A percentile compares a stretch with the other conserved stretches of the same genome.
phyloP scores from a whole-genome alignment of 1,140 invertebrate species.

The Musca vetustissima region DNA sequence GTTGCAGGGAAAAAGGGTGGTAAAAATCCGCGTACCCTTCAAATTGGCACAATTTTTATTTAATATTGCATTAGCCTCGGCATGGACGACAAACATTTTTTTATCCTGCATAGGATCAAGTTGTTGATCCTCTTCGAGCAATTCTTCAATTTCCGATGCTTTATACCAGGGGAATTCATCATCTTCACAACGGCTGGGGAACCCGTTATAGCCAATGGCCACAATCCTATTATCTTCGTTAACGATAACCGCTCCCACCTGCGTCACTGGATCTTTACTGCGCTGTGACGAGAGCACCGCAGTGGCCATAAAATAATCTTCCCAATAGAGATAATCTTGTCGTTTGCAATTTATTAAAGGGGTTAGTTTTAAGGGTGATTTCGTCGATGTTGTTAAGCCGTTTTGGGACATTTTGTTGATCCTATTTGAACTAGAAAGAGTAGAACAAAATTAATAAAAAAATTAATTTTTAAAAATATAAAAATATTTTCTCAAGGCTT shows the following conservation, averaged over 20 bases:
- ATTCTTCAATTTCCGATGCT: conserved; percentile 39
- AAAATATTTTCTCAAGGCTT: too few species aligned
- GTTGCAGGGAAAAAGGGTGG: conserved; percentile 90
- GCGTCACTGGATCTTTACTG: conserved; percentile 90
- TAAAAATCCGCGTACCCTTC: conserved; percentile 81
- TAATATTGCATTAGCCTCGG: conserved; percentile 94
- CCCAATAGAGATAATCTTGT: conserved; percentile 60
- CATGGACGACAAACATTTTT: conserved; percentile 92
- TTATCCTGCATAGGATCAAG: conserved; percentile 69
- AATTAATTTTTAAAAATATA: too few species aligned
- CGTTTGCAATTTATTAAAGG: conserved; percentile 30
- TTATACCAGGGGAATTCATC: conserved; percentile 88
- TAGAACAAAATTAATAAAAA: too few species aligned
- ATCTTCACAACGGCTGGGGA: conserved; percentile 86
- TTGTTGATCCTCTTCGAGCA: neutral
- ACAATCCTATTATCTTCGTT: conserved; percentile 88
- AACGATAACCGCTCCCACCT: conserved; percentile 93
- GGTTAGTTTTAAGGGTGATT: neutral
- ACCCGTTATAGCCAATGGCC: conserved; percentile 94
- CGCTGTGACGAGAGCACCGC: conserved; percentile 77
- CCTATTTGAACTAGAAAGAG: too few species aligned
- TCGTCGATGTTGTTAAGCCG: too few species aligned
- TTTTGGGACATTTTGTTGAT: too few species aligned
- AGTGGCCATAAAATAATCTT: conserved; percentile 92
- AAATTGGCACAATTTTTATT: conserved; percentile 84